phyloP scores from a whole-genome alignment of 2,797 vertebrate genomes.

The Eidolon dupreanum region DNA sequence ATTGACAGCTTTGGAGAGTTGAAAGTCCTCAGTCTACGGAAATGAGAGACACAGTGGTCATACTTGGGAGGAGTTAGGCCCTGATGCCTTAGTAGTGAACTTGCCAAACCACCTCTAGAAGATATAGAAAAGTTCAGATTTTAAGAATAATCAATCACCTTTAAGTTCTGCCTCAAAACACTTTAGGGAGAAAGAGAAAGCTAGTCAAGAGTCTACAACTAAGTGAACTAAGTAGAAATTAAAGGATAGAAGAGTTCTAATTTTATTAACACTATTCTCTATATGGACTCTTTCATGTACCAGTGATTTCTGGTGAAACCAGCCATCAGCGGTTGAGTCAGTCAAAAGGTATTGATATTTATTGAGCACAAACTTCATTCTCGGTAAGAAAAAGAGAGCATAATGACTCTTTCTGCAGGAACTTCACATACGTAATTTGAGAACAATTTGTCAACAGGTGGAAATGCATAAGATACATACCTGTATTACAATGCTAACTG shows the following conservation, averaged over 20 bases:
- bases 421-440: background rate
- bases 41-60: background rate
- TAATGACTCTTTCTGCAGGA: background rate
- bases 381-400: background rate
- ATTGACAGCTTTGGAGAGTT: constrained; percentile 52
- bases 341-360: background rate
- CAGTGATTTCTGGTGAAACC: background rate
- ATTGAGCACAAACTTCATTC: background rate
- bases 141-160: constrained; percentile 5
- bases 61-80: background rate
- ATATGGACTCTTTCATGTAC: background rate
- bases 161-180: constrained; percentile 8
- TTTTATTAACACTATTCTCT: constrained; percentile 23
- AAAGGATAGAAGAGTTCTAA: background rate
- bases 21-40: constrained; percentile 1
- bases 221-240: background rate
- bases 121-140: background rate
- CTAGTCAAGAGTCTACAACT: background rate
- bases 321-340: background rate
- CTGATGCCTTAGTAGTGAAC: background rate
- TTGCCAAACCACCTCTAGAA: background rate
- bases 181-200: background rate
- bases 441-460: background rate
- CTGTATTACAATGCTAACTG: background rate
- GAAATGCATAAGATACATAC: background rate